Evolutionary conservation across 2,888 invertebrate species (phyloP), one percentile per base, ranked within the genome.

Genomic region (Lathronympha strigana): DNA sequence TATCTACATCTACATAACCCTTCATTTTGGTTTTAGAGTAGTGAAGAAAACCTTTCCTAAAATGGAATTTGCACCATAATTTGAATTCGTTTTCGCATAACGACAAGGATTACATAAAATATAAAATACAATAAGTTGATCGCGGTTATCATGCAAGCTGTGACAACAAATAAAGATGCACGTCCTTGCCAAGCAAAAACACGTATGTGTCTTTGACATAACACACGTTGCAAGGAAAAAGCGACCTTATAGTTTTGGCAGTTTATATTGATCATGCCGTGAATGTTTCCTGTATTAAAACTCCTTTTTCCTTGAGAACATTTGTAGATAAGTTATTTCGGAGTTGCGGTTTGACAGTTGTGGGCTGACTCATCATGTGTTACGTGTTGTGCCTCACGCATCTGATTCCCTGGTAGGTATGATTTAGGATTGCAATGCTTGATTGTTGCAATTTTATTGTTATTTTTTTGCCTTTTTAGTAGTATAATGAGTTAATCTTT

Each of bases 121-220:
- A n/a, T n/a, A n/a, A n/a, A 9, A 50, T 50, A 49, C 49, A 67
- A 51, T 15, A 50, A 57, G 49, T 57, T 69, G 54, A 64, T 68
- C 64, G 51, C 36, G 51, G 45, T 58, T 64, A 63, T 55, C 17
- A 23, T 61, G 63, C 38, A 66, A 36, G 67, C 58, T 66, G 66
- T 61, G 67, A 66, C 57, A 68, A 69, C 57, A 66, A 55, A 58
- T 58, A 68, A 63, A 68, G 54, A 66, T 57, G 38, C 15, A 28
- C 31, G 54, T 1, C 23, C 40, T 31, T 61, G 28, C 28, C 13
- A 1, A 17, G 9, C 15, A 21, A 17, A 64, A 53, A 17, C 51
- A 1, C 51, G 11, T 21, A 28, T 38, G 15, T 15, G 36, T n/a
- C 21, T 21, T 19, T 9, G 6, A 13, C 28, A 21, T 1, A 8